Percentiles rank a stretch among this genome's conserved stretches.
These are phyloP conservation scores for Mastomys coucha DNA, from an alignment of 2,113 vertebrate genomes.

Conservation along the genomic window DNA sequence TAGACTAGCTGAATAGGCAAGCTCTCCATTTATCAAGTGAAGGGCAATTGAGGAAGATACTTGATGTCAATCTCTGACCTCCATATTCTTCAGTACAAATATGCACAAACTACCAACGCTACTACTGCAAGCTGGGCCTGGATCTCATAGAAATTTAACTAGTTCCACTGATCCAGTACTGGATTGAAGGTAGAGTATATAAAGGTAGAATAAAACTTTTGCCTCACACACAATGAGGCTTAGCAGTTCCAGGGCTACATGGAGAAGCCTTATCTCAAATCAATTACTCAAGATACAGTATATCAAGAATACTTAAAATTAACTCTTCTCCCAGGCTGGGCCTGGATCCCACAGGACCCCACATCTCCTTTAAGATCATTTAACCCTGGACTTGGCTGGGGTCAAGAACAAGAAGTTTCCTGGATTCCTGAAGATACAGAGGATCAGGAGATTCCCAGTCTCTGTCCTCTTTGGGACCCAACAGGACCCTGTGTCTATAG, in stretches of 20 bases:
- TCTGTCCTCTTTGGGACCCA: neutral
- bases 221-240: neutral
- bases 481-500: neutral
- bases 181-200: too few species aligned
- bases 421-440: neutral
- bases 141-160: neutral
- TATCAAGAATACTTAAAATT: neutral
- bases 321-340: constrained; percentile 35
- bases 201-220: neutral
- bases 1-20: neutral
- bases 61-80: neutral
- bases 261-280: neutral
- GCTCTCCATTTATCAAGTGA: neutral
- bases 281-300: neutral
- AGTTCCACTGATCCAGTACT: too few species aligned
- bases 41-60: neutral
- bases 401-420: neutral
- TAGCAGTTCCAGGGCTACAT: neutral
- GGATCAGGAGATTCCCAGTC: neutral
- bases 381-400: constrained; percentile 54
- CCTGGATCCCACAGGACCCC: constrained; percentile 50
- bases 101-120: neutral
- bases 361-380: constrained; percentile 23
- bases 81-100: neutral
- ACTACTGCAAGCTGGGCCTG: neutral